Evolutionary conservation across 2,888 invertebrate species (phyloP).

Genomic region (Tubulanus polymorphus): DNA sequence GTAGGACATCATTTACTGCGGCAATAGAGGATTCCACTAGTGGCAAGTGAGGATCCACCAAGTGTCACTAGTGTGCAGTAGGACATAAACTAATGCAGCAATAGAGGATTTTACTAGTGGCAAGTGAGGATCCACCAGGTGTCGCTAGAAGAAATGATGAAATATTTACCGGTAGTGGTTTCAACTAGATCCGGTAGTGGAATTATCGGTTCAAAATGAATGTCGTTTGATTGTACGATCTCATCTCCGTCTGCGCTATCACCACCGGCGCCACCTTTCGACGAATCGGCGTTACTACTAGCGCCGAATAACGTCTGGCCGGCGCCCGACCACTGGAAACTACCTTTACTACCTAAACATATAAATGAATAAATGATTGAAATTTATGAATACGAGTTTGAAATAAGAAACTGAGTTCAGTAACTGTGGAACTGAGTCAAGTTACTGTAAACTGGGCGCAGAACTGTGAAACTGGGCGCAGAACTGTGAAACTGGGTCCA

Average conservation of each 20-base stretch:
- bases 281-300: background rate
- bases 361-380: background rate
- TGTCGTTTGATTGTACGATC: conserved; percentile 45
- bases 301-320: conserved; percentile 36
- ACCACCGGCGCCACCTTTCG: background rate
- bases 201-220: conserved; percentile 71
- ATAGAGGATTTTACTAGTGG: too few relatives aligned
- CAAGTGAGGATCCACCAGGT: too few relatives aligned
- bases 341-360: conserved; percentile 18
- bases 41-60: too few relatives aligned
- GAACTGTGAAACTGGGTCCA: too few relatives aligned
- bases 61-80: too few relatives aligned
- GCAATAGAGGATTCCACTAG: too few relatives aligned
- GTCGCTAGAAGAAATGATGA: too few relatives aligned
- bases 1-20: too few relatives aligned
- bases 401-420: background rate
- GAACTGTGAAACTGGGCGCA: too few relatives aligned
- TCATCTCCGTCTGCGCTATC: conserved; percentile 65
- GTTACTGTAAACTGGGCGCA: background rate
- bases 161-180: conserved; percentile 56
- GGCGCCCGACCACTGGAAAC: conserved; percentile 41
- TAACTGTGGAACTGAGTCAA: too few relatives aligned
- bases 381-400: background rate
- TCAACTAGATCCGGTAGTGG: conserved; percentile 59
- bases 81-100: too few relatives aligned